phyloP scores from a whole-genome alignment of 2,113 vertebrate genomes.

The Chionis minor region DNA sequence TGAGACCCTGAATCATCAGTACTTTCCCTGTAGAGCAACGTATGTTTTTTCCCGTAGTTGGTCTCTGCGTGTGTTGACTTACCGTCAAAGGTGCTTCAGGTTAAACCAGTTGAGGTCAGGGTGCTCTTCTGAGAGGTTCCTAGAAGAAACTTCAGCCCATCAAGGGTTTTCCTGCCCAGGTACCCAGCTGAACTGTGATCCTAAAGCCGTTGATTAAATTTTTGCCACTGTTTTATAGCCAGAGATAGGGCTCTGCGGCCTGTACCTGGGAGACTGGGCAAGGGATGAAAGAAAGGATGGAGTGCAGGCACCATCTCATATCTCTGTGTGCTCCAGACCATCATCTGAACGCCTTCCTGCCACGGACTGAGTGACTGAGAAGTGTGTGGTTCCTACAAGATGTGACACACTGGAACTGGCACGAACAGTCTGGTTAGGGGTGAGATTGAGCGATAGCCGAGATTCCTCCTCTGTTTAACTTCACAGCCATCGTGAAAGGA shows the following conservation, averaged over 20 bases:
- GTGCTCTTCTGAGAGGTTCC: not conserved
- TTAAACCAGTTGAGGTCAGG: not conserved
- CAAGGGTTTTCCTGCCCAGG: not conserved
- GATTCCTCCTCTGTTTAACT: not conserved
- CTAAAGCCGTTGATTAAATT: not conserved
- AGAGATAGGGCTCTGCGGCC: not conserved
- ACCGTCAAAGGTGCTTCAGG: accelerated
- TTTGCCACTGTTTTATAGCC: not conserved
- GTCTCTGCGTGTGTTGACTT: not conserved
- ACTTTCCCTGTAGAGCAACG: not conserved
- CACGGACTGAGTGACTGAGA: accelerated
- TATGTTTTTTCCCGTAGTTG: not conserved
- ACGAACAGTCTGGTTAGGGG: not conserved
- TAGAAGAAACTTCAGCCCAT: not conserved
- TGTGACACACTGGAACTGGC: not conserved
- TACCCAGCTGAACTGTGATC: not conserved
- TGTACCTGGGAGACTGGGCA: not conserved
- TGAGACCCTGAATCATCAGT: not conserved
- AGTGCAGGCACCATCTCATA: not conserved
- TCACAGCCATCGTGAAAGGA: not conserved
- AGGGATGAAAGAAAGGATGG: not conserved
- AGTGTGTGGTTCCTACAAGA: not conserved
- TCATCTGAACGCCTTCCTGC: not conserved
- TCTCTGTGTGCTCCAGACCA: not conserved
- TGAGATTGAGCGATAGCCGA: not conserved